Base-by-base conservation (phyloP, 2,797 vertebrate genomes). In the Lophotriccus pileatus region DNA sequence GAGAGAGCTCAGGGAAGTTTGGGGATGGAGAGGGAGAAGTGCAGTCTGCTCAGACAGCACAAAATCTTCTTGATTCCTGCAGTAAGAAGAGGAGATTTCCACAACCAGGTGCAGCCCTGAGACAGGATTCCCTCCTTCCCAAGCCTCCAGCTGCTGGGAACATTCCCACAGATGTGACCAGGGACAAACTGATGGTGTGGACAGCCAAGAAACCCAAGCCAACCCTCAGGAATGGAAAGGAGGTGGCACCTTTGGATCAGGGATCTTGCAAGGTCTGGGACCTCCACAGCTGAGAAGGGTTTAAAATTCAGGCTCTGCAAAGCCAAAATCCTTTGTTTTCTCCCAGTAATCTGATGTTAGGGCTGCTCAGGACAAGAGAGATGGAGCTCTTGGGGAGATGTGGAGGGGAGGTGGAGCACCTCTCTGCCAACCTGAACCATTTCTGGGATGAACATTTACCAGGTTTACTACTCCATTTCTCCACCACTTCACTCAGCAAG, bases 101-200 rank as follows among this genome's bases (percentile, higher is more conserved):
- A 19, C 34, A 19, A 9, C 14, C 16, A 7, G 49, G 24, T 24
- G 53, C 44, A 74, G 14, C 15, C 20, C 20, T 7, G 11, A 55
- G 49, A 6, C 0, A 2, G 18, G 43, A n/a, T 73, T 83, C 82
- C 44, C 25, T 59, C 73, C 68, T 84, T 46, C 8, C 72, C 62
- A 16, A 58, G 24, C 23, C 30, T 37, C 22, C 13, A 6, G 30
- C 28, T 36, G 49, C n/a, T 37, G 23, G 30, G 46, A 8, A 10
- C 1, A 3, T 9, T 36, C 53, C 64, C 46, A 1, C 0, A 1
- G 41, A 19, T 2, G 3, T 0, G 6, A 62, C 50, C 34, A 79
- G 9, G 10, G 21, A 47, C 6, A 17, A 66, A 49, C 14, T 2
- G 10, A 2, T 22, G 25, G 34, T 17, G 9, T 5, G 30, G 62